Evolutionary conservation across 2,797 vertebrate species (phyloP), one percentile per base, ranked within the genome.

Genomic region (Melopsittacus undulatus): DNA sequence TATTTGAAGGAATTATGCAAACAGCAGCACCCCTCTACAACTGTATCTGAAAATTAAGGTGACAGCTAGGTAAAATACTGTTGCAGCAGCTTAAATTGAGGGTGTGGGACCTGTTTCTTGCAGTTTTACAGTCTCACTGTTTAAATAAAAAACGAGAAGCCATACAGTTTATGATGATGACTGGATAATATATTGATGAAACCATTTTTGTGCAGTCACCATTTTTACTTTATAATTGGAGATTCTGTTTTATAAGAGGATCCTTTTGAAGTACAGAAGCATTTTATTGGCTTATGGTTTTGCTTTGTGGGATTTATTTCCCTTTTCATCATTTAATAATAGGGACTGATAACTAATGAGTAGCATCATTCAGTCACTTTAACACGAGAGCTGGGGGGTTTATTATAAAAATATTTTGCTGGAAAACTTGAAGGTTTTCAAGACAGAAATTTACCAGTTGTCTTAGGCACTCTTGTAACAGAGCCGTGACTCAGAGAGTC

Each of bases 401-500:
- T 67, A 18, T 61, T 52, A 9, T n/a, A 40, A 54, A 82, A 76
- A 21, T 32, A 61, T 36, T 84, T 88, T 68, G 38, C 62, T 76
- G 66, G 57, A 73, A 48, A 46, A 52, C 20, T 30, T 66, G 1
- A 23, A 38, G 15, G 6, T 56, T 83, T 95, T 67, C 51, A 36
- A 56, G 61, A 3, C 38, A 76, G 49, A 87, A 87, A 78, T 87
- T 73, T 61, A 14, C 21, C 75, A 11, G 3, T 68, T 91, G 34
- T 45, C 30, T 43, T 14, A 23, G 64, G 77, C 27, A 13, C 34
- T 81, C 15, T 49, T 79, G 30, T 49, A 76, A n/a, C 38, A 56
- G 38, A 57, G 48, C 54, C 30, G 7, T 91, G 70, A 87, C 78
- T 96, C 90, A 80, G 68, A 80, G 68, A 80, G 61, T 83, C 92